A percentile compares a stretch with the other conserved stretches of the same genome.
These are phyloP conservation scores for Pygoscelis adeliae DNA, from an alignment of 2,113 vertebrate species.

Conservation along the genomic window DNA sequence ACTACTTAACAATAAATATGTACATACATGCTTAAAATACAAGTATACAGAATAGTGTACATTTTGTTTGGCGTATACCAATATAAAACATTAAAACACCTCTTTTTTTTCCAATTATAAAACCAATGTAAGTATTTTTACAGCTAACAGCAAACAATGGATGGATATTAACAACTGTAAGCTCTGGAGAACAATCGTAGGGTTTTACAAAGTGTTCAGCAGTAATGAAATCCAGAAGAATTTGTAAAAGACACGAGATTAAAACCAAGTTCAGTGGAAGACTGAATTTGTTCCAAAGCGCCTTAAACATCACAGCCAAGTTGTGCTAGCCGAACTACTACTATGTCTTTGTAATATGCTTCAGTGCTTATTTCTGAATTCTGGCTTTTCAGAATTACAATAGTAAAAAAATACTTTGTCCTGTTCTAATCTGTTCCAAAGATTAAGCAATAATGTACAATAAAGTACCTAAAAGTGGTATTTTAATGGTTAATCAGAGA, in stretches of 20 bases:
- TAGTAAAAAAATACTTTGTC: background rate
- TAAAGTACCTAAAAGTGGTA: background rate
- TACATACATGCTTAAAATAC: background rate
- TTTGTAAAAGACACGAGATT: background rate
- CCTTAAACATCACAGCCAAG: background rate
- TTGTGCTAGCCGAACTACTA: background rate
- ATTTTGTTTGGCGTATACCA: background rate
- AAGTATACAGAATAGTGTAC: background rate
- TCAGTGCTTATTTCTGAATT: background rate
- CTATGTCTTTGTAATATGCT: background rate
- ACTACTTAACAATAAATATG: background rate
- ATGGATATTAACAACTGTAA: conserved; percentile 28
- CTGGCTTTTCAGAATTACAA: background rate
- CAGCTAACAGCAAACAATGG: background rate
- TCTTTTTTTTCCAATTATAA: background rate
- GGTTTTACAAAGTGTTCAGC: background rate
- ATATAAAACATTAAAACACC: background rate
- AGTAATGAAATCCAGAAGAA: conserved; percentile 15
- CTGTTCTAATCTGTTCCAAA: background rate
- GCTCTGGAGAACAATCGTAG: background rate
- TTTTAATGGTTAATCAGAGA: background rate
- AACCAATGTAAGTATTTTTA: background rate
- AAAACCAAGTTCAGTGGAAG: conserved; percentile 18
- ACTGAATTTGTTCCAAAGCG: background rate
- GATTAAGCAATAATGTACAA: background rate